Percentiles rank a stretch among this genome's conserved stretches.
Evolutionary conservation across 2,888 invertebrate species (phyloP).

Genomic region (Dioctria linearis): DNA sequence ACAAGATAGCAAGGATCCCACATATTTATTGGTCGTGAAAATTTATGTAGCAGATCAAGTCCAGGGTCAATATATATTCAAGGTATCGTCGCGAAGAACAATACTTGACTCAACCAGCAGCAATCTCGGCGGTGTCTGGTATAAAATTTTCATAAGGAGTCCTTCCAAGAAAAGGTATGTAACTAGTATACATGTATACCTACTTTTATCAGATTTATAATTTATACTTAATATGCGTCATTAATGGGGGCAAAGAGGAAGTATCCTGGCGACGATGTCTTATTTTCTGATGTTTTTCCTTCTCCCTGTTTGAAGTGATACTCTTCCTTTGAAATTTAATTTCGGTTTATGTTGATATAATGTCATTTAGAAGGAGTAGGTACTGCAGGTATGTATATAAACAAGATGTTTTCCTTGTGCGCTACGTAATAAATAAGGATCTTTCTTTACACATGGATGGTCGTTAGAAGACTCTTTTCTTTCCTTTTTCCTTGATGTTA

Average conservation of each 20-base stretch:
- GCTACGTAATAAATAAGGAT: neutral
- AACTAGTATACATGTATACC: conserved; percentile 9
- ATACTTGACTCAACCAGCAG: neutral
- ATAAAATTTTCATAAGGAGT: neutral
- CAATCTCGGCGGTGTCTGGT: conserved; percentile 2
- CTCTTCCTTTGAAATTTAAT: conserved; percentile 29
- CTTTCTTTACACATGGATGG: conserved; percentile 17
- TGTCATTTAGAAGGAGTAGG: neutral
- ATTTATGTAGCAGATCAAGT: conserved; percentile 18
- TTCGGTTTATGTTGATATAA: conserved; percentile 39
- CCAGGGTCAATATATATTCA: conserved; percentile 37
- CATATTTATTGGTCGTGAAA: neutral
- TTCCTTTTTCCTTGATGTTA: neutral
- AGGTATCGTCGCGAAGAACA: neutral
- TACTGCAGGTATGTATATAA: neutral
- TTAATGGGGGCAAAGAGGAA: conserved; percentile 32
- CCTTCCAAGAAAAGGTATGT: neutral
- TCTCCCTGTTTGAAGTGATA: no score
- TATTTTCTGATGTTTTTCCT: no score
- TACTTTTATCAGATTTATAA: conserved; percentile 23
- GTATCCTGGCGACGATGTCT: conserved; percentile 21
- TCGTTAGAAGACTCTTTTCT: neutral
- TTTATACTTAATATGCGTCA: conserved; percentile 13
- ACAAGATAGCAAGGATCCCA: conserved; percentile 8
- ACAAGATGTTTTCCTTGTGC: conserved; percentile 8